Conservation (phyloP, 2,888 invertebrate genomes). For the Leptopterna dolabrata region DNA sequence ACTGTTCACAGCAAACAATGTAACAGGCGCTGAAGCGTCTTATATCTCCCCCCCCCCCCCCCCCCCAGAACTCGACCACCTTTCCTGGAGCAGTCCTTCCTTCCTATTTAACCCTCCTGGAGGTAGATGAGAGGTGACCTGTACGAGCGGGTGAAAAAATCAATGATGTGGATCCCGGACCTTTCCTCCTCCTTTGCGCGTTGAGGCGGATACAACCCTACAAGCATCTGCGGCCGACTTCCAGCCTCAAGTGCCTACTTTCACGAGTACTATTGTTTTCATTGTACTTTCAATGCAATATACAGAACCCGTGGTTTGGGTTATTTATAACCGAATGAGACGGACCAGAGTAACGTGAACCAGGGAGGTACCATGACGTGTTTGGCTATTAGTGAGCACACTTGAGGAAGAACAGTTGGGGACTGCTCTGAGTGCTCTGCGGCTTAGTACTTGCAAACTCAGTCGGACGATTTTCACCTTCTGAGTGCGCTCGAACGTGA, state of each 20-base stretch:
- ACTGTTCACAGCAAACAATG: conserved; percentile 21
- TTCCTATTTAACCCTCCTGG: conserved; percentile 1
- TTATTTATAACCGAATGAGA: too few relatives aligned
- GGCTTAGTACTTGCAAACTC: too few relatives aligned
- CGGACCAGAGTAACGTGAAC: too few relatives aligned
- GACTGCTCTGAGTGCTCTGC: too few relatives aligned
- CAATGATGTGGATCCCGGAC: not conserved
- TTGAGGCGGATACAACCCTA: not conserved
- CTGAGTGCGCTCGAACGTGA: too few relatives aligned
- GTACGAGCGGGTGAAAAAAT: not conserved
- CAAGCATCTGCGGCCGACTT: not conserved
- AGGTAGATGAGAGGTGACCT: not conserved
- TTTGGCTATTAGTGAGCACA: too few relatives aligned
- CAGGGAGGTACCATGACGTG: too few relatives aligned
- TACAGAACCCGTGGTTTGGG: too few relatives aligned
- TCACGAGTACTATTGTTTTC: too few relatives aligned
- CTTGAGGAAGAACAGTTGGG: too few relatives aligned
- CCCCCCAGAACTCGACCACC: not conserved
- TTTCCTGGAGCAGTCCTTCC: not conserved
- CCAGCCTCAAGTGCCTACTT: not conserved
- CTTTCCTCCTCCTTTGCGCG: not conserved
- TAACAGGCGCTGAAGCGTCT: conserved; percentile 16
- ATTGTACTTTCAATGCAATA: too few relatives aligned
- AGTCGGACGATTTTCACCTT: too few relatives aligned
- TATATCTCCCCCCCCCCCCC: not conserved